Base-by-base conservation (phyloP, 2,797 vertebrate species). In the Sebastes hubbsi region DNA sequence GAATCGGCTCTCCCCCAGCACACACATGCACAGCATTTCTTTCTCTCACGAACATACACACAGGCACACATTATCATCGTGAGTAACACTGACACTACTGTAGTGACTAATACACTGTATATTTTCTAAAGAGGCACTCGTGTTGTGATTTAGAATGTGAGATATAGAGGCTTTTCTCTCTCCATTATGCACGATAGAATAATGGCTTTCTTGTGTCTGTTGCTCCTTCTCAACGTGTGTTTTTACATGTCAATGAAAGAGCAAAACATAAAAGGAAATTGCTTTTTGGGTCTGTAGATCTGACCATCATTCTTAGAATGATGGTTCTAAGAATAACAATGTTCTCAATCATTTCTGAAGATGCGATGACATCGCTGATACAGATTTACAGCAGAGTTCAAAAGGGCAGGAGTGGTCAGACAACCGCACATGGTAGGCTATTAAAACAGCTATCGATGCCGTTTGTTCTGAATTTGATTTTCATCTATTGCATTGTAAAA, bases 1-100 rank as follows among this genome's bases (percentile, higher is more conserved):
- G 95, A 96, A 95, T 46, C 77, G 92, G 91, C 93, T 95, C 95
- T 94, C 95, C 94, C 94, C 27, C 67, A 74, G 58, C 78, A 69
- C 81, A 6, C 25, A 20, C 29, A 58, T 69, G 71, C 81, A 71
- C 75, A 61, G 82, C 62, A 64, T 70, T 65, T 38, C 36, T 36
- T 30, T 69, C 22, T 73, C 81, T 22, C 73, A 73, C 7, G 14
- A 61, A 78, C 30, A 62, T 25, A 65, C 73, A 77, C 60, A 63
- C 58, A 58, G 25, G 34, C 62, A 62, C 78, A 65, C 77, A 65
- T 83, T 83, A 66, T 81, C 34, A 59, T 77, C 42, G 66, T 62
- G 67, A 60, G 72, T 36, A 69, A 84, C 70, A 59, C 61, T 66
- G 29, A 64, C 64, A 77, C 62, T 27, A 55, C 58, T 65, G 65